Evolutionary conservation across 2,797 vertebrate genomes (phyloP), one percentile per base, ranked within the genome.

Genomic region (Pteronotus mesoamericanus): DNA sequence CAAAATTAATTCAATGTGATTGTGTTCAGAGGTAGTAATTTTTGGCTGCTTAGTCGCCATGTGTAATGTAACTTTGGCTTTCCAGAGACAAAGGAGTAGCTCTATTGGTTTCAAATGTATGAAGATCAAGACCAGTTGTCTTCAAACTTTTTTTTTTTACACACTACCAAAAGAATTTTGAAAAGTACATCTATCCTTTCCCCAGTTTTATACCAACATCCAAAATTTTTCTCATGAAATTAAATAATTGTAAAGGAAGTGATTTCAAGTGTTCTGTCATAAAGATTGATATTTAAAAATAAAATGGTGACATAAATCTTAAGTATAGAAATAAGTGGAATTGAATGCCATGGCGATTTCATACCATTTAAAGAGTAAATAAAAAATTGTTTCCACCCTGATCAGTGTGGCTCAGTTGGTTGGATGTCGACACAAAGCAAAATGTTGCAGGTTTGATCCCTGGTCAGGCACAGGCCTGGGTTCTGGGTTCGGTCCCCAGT

Each of bases 281-380:
- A 91, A 84, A 85, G 74, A 80, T 79, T 39, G 64, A 15, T 88
- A 83, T 80, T 94, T 69, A 77, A 93, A 95, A 87, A 69, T 72
- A 79, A 89, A 80, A 59, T 53, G 34, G 24, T 78, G 26, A 64
- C 12, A 42, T 55, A 74, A 46, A 42, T 86, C 44, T 51, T 71
- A 93, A 90, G 57, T 78, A 32, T 75, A 22, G 48, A 77, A 53
- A 77, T 34, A 46, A 80, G 10, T 83, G 84, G 68, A 77, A 68
- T 77, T 61, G 83, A 94, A 78, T 64, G 71, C 39, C 11, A 8
- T 32, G 11, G 57, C 3, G 19, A 64, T 91, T 68, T 84, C 34
- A 79, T 87, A 68, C 34, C 26, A 79, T 68, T 93, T 90, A 82
- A 82, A 48, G 26, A 72, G 29, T 55, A 83, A 91, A 78, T 69